Evolutionary conservation across 2,888 invertebrate genomes (phyloP), one percentile per base, ranked within the genome.

Genomic region (Xanthia icteritia): DNA sequence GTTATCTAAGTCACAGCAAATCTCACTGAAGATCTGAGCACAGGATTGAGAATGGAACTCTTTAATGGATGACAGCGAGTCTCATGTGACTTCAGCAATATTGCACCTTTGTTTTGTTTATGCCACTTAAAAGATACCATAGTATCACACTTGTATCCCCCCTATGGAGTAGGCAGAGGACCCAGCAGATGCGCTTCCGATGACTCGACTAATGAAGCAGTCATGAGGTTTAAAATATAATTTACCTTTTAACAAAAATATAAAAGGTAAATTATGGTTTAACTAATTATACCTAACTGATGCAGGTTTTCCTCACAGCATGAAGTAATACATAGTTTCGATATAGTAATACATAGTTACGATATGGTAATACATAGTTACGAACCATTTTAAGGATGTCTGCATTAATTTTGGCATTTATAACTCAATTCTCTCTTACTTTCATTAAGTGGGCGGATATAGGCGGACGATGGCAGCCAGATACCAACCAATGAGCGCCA

Each of bases 361-460:
- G 31, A 31, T 2, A 31, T n/a, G n/a, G 39, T 9, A 42, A 63
- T 23, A 54, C 27, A 48, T 27, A 48, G 17, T 15, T 39, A 45
- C 8, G 27, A 54, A 42, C n/a, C 8, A 45, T 45, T 27, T 48
- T 61, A n/a, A 63, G n/a, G 3, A 5, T 31, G 48, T 58, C 23
- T 56, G 45, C 31, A n/a, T 63, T 0, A 63, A 73, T 51, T 73
- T 73, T 64, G 56, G 31, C 31, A 20, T 31, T 20, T 31, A 48
- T 64, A 13, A 58, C 39, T n/a, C 31, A 61, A 65, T 36, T 27
- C 31, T 54, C n/a, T 31, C 11, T 64, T 64, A 64, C 17, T 76
- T 48, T n/a, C 20, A 45, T 48, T 36, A 71, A 48, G 68, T 82
- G 85, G 85, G 76, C 68, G 82, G 61, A 0, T 31, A 63, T 11